A percentile compares a stretch with the other conserved stretches of the same genome.
Conservation (phyloP, 2,797 vertebrate species). For the Rhincodon typus region DNA sequence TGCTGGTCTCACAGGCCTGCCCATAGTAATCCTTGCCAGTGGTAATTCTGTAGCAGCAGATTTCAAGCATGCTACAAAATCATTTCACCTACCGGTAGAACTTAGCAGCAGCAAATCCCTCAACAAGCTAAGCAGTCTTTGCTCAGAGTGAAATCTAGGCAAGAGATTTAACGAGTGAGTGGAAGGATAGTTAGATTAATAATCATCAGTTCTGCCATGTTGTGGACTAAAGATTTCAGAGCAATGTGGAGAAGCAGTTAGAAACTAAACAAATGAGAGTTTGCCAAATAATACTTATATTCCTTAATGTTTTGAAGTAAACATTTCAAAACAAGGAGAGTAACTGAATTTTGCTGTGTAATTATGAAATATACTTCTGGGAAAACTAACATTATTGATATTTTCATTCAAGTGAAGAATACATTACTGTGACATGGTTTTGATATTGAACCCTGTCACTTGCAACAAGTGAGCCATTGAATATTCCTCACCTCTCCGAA, state of each 20-base stretch:
- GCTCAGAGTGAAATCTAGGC: conserved; percentile 1
- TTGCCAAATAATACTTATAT: background rate
- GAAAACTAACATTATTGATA: background rate
- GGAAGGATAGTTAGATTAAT: background rate
- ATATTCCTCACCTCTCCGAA: background rate
- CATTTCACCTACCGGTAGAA: background rate
- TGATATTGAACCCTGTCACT: background rate
- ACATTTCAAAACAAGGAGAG: background rate
- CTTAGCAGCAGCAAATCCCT: background rate
- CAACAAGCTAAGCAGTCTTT: background rate
- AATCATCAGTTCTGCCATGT: background rate
- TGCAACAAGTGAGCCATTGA: background rate
- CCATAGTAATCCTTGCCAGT: background rate
- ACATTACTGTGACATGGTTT: background rate
- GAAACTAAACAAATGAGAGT: background rate
- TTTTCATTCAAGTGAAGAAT: background rate
- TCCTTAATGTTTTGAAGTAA: background rate
- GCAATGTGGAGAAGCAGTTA: background rate
- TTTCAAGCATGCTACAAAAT: background rate
- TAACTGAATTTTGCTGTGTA: background rate
- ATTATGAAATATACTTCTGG: background rate
- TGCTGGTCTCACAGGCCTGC: background rate
- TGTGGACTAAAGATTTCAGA: background rate
- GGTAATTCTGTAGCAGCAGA: background rate
- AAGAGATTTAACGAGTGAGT: background rate